Base-by-base conservation (phyloP, 2,797 vertebrate genomes). In the Galagoides demidoff region DNA sequence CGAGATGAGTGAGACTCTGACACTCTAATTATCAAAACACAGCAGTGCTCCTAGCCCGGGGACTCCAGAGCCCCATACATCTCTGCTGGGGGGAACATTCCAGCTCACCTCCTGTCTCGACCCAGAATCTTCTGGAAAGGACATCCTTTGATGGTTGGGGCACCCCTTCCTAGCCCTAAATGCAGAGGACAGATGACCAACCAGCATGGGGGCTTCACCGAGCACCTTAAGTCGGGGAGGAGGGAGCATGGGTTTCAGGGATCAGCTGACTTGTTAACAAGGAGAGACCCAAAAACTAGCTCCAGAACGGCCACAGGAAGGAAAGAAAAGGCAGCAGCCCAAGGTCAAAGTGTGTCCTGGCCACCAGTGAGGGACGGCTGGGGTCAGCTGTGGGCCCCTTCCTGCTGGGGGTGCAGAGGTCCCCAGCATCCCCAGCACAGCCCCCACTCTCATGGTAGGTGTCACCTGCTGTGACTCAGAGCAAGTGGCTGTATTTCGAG, bases 221-320 rank as follows among this genome's bases (percentile, higher is more conserved):
- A 39, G 10, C 45, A 16, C 10, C 27, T 10, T n/a, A 29, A 0
- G 1, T 0, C 11, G 87, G 0, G 1, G 49, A n/a, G 3, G 64
- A 19, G 11, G 12, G 34, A 10, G 5, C 70, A 2, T 7, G 3
- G 1, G 9, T 10, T 2, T 10, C 6, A 3, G 31, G 57, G 27
- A 43, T 2, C 3, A 4, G 4, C 63, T 16, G 31, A 19, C 19
- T 13, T 29, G 1, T 12, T 25, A 59, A 23, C 12, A 55, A 71
- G 29, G 16, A 14, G 12, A 20, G 63, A 34, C 17, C 52, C 43
- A 13, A 70, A 34, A 25, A 43, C 39, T 6, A 31, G 52, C 29
- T 16, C 11, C 13, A 9, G 22, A 31, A 43, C 12, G n/a, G 27
- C 17, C 43, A 45, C 29, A 37, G 17, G 43, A 29, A n/a, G 7